Evolutionary conservation across 2,113 vertebrate species (phyloP).

Genomic region (Catharus bicknelli): DNA sequence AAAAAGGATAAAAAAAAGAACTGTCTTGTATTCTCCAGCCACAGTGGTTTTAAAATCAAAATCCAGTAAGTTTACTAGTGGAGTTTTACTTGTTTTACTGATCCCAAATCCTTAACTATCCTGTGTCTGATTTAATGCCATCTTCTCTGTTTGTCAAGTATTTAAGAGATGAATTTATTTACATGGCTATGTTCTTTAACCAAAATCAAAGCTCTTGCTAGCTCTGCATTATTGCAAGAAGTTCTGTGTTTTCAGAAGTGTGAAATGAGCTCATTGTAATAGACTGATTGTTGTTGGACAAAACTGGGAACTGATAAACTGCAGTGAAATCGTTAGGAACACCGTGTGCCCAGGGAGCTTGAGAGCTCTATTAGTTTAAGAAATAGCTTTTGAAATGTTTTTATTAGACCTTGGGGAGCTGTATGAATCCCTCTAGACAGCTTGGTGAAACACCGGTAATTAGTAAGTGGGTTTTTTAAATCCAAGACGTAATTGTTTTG

Average conservation of each 20-base stretch:
- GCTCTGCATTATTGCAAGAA: not conserved
- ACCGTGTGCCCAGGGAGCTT: not conserved
- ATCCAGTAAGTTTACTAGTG: not conserved
- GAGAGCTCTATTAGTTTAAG: conserved; percentile 43
- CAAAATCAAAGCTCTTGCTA: not conserved
- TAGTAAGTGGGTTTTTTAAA: not conserved
- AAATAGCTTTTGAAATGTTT: conserved; percentile 26
- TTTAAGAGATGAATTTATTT: not conserved
- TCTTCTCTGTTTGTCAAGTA: not conserved
- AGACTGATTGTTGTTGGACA: not conserved
- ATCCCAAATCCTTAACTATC: not conserved
- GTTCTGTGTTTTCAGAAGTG: not conserved
- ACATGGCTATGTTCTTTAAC: not conserved
- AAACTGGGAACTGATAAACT: not conserved
- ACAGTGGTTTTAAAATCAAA: not conserved
- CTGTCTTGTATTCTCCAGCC: not conserved
- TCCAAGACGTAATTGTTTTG: not conserved
- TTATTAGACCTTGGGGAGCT: conserved; percentile 34
- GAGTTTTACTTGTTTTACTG: not conserved
- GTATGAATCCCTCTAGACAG: not conserved
- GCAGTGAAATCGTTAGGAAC: not conserved
- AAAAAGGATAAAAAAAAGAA: not conserved
- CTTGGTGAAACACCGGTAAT: conserved; percentile 33
- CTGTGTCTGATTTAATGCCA: not conserved
- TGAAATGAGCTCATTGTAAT: not conserved